Evolutionary conservation across 1,140 invertebrate species (phyloP), one percentile per base, ranked within the genome.

Genomic region (Venustaconcha ellipsiformis): DNA sequence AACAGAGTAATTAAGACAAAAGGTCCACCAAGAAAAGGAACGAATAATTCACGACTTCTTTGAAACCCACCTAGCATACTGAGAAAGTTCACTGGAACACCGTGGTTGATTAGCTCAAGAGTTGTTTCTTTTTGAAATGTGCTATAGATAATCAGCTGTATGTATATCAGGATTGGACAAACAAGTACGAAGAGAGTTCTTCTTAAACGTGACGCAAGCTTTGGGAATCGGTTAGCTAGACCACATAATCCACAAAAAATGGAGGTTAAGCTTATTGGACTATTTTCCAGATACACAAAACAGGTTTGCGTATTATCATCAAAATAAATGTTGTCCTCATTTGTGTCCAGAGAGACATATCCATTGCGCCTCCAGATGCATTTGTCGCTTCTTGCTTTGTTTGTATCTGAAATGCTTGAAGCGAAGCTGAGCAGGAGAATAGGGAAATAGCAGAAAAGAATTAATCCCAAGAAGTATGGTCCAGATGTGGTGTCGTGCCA

Each of bases 371-470:
- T 48, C 37, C 37, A 48, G 6, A 65, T n/a, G 12, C 26, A 6
- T 59, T 70, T 56, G 23, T 66, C n/a, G 17, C n/a, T 57, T 17
- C 30, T 18, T 17, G 63, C 23, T 13, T 55, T 57, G 48, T 75
- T 67, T 23, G 55, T 60, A 37, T 57, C 70, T 20, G 57, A 62
- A 56, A 74, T 18, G 23, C 66, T 60, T 20, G 57, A 30, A 12
- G 20, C 30, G 15, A 74, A 17, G 20, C 69, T 26, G 12, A 74
- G 57, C 14, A 74, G 30, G 1, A 74, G 30, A 26, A 74, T 74
- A 56, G 73, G 73, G 26, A 68, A 68, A 26, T 74, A 74, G n/a
- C 68, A 56, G 20, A 74, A 68, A 55, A 74, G 18, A 37, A 68
- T 55, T 15, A 74, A 15, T 55, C 73, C 66, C 23, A 74, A 23